Percentiles rank a stretch among this genome's conserved stretches.
Conservation (phyloP, 2,888 invertebrate genomes). For the Oxystoma pomonae region DNA sequence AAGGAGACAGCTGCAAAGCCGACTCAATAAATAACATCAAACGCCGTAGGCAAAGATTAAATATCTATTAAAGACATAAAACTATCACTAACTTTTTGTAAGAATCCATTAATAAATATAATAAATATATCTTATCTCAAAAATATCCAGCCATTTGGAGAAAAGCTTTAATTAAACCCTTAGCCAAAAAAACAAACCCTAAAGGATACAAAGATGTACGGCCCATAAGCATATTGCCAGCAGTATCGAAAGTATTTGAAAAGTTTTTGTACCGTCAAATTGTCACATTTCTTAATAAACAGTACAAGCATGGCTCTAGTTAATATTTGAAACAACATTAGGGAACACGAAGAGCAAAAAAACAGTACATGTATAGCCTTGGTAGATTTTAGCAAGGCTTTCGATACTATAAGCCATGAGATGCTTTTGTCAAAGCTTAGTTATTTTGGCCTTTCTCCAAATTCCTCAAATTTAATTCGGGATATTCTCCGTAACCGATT, state of each 20-base stretch:
- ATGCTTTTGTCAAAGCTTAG: too few species aligned
- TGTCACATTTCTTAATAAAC: background rate
- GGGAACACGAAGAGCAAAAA: constrained; percentile 1
- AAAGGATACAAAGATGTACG: too few species aligned
- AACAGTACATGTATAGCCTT: too few species aligned
- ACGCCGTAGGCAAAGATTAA: too few species aligned
- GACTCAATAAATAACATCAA: too few species aligned
- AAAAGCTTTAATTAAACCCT: background rate
- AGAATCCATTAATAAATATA: too few species aligned
- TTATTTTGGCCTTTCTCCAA: too few species aligned
- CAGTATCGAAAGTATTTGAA: constrained; percentile 1
- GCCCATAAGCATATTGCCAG: background rate
- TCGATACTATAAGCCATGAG: too few species aligned
- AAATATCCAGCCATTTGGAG: background rate
- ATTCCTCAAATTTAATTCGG: background rate
- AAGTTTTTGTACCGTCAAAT: background rate
- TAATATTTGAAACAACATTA: background rate
- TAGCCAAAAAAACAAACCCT: background rate
- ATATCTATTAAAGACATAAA: too few species aligned
- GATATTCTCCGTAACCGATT: background rate
- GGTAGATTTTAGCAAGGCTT: too few species aligned
- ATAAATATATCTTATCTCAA: background rate
- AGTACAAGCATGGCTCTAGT: background rate
- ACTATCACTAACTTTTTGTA: too few species aligned
- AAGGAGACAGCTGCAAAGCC: too few species aligned